Evolutionary conservation across 2,113 vertebrate genomes (phyloP).

Genomic region (Lates calcarifer): DNA sequence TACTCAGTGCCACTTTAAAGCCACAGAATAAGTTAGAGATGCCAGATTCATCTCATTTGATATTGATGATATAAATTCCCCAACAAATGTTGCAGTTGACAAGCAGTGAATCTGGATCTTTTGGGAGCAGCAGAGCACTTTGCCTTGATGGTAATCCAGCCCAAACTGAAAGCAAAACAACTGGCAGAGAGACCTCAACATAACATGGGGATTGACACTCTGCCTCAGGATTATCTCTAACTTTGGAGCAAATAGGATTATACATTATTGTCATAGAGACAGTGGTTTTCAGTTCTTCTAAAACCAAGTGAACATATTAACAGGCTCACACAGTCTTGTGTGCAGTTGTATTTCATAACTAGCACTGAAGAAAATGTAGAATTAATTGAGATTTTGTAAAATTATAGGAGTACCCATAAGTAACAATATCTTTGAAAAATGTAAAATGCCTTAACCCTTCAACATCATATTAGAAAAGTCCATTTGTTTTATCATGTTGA

Average conservation of each 20-base stretch:
- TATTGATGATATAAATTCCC: no score
- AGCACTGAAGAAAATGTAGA: not conserved
- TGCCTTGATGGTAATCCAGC: not conserved
- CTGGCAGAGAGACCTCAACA: no score
- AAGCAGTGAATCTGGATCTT: not conserved
- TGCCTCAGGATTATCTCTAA: not conserved
- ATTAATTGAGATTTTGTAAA: not conserved
- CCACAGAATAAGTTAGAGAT: no score
- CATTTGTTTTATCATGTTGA: not conserved
- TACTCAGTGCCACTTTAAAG: no score
- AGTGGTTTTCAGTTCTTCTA: no score
- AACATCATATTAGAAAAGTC: not conserved
- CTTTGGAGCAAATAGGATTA: not conserved
- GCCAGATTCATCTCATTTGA: no score
- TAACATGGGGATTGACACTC: not conserved
- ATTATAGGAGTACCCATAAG: not conserved
- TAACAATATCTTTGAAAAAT: not conserved
- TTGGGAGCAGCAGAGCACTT: not conserved
- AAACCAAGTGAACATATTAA: no score
- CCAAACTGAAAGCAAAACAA: no score
- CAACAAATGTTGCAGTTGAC: no score
- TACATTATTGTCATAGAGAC: not conserved
- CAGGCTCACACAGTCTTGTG: no score
- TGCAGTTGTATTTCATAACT: no score
- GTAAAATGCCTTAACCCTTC: not conserved